Base-by-base conservation (phyloP, 2,888 invertebrate genomes). In the Aquatica leii region DNA sequence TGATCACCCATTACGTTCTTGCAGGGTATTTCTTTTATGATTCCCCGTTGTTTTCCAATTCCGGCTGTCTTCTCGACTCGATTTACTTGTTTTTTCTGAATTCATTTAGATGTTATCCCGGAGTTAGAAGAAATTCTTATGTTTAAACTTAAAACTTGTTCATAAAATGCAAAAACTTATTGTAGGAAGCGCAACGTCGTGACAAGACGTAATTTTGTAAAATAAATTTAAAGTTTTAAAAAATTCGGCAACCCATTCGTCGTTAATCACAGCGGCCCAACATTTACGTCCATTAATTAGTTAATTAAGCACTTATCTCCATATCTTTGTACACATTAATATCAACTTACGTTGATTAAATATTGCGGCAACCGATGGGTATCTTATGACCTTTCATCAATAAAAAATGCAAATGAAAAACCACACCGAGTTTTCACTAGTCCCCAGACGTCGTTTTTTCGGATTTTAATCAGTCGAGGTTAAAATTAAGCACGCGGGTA, bases 301-400 rank as follows among this genome's bases (percentile, higher is more conserved):
- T 68, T 68, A 68, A 68, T 68, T 68, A 66, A 66, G 64, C 62
- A 59, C 57, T 64, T 59, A 63, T 66, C 68, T 64, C 37, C 58
- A 64, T 61, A 59, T 61, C 54, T 55, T 48, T 57, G 58, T 62
- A 55, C 62, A 50, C 59, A 41, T 59, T 55, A 55, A 55, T 54
- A 52, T 43, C 60, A 51, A 56, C 56, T 55, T 60, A 60, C 43
- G 56, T 56, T 61, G 55, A 61, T 61, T 61, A 61, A 59, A 54
- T 49, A 54, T 49, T 31, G 20, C n/a, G 31, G 40, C 34, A 50
- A 55, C 61, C 61, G 55, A 50, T 54, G 49, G 55, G 50, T 59
- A 48, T 58, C 57, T 51, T 52, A 31, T 41, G 58, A 58, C 59
- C 48, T 46, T 17, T 46, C 20, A 24, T 24, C 24, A 31, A 31